Evolutionary conservation across 2,888 invertebrate species (phyloP).

Genomic region (Pseudococcus longispinus): DNA sequence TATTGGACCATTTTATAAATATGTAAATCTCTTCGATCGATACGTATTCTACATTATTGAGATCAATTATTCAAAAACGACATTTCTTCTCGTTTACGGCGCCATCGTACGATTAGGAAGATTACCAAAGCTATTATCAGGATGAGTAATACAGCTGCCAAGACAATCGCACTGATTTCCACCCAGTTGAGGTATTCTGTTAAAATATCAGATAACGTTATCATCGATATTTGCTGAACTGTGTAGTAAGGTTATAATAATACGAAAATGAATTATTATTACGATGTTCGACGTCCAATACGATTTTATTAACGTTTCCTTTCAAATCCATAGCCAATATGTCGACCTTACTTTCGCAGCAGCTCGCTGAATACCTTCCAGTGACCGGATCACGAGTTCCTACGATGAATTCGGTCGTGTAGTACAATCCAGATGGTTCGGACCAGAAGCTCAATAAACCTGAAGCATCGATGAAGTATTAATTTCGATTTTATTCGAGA

Average conservation of each 20-base stretch:
- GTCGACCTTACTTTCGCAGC: slow-evolving; percentile 74
- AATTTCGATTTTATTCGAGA: background rate
- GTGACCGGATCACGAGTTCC: slow-evolving; percentile 73
- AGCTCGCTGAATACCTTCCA: slow-evolving; percentile 74
- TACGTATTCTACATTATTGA: background rate
- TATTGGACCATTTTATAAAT: background rate
- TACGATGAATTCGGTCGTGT: slow-evolving; percentile 71
- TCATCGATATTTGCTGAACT: background rate
- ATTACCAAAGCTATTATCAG: slow-evolving; percentile 68
- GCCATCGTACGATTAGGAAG: slow-evolving; percentile 67
- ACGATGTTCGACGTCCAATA: slow-evolving; percentile 70
- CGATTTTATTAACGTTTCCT: slow-evolving; percentile 72
- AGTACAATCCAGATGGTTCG: slow-evolving; percentile 67
- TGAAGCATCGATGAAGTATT: slow-evolving; percentile 44
- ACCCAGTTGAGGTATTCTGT: slow-evolving; percentile 60
- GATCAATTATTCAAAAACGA: slow-evolving; percentile 25
- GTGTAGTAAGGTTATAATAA: background rate
- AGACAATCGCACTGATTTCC: slow-evolving; percentile 73
- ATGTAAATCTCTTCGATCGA: background rate
- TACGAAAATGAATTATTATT: slow-evolving; percentile 58
- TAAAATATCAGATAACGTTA: slow-evolving; percentile 41
- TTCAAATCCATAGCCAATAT: slow-evolving; percentile 73
- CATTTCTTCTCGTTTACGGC: slow-evolving; percentile 50
- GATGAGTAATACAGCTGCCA: slow-evolving; percentile 72
- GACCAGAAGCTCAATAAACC: slow-evolving; percentile 61